Conservation (phyloP, 1,140 invertebrate genomes). For the Drosophila melanica region DNA sequence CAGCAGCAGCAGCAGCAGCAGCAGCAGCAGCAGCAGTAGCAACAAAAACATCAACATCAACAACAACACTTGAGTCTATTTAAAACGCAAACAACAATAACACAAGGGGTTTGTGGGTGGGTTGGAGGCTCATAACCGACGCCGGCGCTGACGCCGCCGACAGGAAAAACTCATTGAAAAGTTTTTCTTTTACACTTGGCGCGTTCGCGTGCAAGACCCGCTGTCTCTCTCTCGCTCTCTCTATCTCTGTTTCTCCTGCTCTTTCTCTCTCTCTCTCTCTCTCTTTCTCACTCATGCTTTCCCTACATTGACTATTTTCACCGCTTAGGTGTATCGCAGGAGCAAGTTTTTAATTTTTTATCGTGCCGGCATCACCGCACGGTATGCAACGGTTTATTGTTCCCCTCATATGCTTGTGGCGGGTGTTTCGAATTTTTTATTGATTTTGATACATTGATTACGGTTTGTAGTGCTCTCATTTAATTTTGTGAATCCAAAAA, state of each 20-base stretch:
- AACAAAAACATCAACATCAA: conserved; percentile 45
- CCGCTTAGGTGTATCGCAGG: conserved; percentile 63
- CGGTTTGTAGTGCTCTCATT: too few species aligned
- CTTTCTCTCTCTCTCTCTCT: background rate
- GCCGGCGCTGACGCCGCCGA: conserved; percentile 48
- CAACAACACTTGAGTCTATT: conserved; percentile 76
- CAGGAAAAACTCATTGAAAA: conserved; percentile 84
- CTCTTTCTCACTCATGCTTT: background rate
- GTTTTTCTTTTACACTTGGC: conserved; percentile 81
- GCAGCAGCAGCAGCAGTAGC: too few species aligned
- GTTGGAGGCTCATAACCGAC: conserved; percentile 70
- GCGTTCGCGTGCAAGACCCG: conserved; percentile 57
- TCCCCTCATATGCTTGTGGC: conserved; percentile 9
- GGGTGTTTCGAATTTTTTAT: background rate
- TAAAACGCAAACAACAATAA: conserved; percentile 81
- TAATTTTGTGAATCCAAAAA: too few species aligned
- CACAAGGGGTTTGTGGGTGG: conserved; percentile 37
- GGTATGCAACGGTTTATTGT: conserved; percentile 25
- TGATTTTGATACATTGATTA: conserved; percentile 1
- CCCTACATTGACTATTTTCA: background rate
- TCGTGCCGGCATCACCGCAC: conserved; percentile 43
- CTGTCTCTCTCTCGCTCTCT: conserved; percentile 12
- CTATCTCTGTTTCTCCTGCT: conserved; percentile 1
- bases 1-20: conserved; percentile 33
- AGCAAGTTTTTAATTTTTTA: conserved; percentile 83